Conservation (phyloP, 92 coral and sea anemone species). For the Pocillopora meandrina region DNA sequence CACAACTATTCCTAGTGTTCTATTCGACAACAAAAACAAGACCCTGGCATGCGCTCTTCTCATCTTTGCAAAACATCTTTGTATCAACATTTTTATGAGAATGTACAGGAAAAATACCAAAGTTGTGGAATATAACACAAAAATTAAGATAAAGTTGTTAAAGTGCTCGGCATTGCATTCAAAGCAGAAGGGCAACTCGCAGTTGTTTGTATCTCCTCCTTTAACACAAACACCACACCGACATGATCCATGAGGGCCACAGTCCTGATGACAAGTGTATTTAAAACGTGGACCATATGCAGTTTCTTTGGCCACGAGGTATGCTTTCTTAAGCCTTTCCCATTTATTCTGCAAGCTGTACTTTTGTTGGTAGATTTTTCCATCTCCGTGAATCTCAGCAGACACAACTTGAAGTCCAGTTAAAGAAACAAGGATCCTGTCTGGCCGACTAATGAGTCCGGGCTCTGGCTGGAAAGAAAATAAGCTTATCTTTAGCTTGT, state of each 20-base stretch:
- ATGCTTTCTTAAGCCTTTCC: constrained; percentile 69
- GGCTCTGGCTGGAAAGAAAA: constrained; percentile 82
- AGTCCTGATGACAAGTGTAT: constrained; percentile 89
- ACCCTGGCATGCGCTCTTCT: constrained; percentile 47
- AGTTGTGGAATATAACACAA: constrained; percentile 32
- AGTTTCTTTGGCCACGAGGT: constrained; percentile 66
- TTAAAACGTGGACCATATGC: constrained; percentile 40
- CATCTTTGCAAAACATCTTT: constrained; percentile 29
- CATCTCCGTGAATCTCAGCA: constrained; percentile 71
- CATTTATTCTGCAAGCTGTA: constrained; percentile 83
- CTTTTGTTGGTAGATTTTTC: constrained; percentile 65
- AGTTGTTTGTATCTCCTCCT: constrained; percentile 77
- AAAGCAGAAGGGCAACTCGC: constrained; percentile 78
- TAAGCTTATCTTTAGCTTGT: background rate
- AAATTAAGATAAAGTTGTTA: constrained; percentile 52
- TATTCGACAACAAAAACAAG: constrained; percentile 61
- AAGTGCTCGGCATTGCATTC: constrained; percentile 90
- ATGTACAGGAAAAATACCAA: constrained; percentile 47
- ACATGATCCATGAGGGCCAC: constrained; percentile 99
- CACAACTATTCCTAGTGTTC: constrained; percentile 33
- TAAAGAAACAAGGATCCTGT: constrained; percentile 81
- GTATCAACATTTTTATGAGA: constrained; percentile 37
- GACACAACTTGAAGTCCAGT: constrained; percentile 72
- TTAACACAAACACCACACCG: constrained; percentile 96
- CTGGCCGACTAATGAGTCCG: constrained; percentile 91